Conservation (phyloP, 2,888 invertebrate genomes). For the Spodoptera littoralis region DNA sequence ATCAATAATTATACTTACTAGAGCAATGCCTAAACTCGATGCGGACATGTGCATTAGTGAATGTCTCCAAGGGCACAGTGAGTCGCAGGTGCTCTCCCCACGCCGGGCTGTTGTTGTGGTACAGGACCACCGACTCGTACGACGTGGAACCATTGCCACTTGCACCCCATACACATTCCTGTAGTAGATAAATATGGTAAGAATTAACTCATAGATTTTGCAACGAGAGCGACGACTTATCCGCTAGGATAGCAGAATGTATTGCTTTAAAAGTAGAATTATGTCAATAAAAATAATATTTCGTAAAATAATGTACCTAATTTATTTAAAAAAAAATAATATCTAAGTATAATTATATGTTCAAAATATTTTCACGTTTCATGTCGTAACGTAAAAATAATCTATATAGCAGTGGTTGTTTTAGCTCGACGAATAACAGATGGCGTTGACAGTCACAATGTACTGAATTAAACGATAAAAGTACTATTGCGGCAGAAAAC, state of each 20-base stretch:
- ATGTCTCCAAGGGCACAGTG: slow-evolving; percentile 96
- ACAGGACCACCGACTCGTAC: slow-evolving; percentile 96
- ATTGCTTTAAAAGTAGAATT: no score
- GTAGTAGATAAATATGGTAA: slow-evolving; percentile 8
- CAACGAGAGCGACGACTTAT: no score
- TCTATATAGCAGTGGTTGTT: no score
- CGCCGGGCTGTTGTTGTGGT: slow-evolving; percentile 97
- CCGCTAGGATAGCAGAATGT: no score
- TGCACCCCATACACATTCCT: slow-evolving; percentile 96
- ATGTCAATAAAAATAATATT: no score
- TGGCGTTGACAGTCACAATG: slow-evolving; percentile 8
- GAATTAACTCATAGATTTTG: no score
- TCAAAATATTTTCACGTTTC: no score
- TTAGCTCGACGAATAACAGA: slow-evolving; percentile 5
- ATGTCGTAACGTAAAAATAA: no score
- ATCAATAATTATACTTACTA: slow-evolving; percentile 89
- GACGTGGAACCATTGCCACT: slow-evolving; percentile 93
- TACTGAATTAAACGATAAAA: no score
- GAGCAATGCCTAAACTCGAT: slow-evolving; percentile 98
- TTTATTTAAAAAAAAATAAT: no score
- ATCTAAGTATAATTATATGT: no score
- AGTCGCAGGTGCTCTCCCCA: slow-evolving; percentile 97
- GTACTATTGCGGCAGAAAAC: not conserved
- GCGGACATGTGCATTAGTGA: slow-evolving; percentile 96
- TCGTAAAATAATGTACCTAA: no score